Evolutionary conservation across 2,888 invertebrate genomes (phyloP), one percentile per base, ranked within the genome.

Genomic region (Emmelina monodactyla): DNA sequence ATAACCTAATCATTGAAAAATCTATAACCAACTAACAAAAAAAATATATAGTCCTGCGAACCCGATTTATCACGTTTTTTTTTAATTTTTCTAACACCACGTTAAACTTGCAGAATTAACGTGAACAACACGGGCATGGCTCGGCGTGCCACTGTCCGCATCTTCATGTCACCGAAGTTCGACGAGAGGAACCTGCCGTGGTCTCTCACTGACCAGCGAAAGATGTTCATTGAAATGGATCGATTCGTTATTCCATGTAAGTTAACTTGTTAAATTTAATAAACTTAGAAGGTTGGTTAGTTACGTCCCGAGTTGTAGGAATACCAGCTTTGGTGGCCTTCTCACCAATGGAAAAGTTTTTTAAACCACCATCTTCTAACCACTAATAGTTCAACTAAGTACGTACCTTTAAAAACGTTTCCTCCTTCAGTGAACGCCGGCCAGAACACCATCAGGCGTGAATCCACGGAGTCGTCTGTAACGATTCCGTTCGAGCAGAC

Each of bases 201-300:
- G 82, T 47, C 62, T n/a, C 82, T 86, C 46, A 62, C 81, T 3
- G 86, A 88, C 37, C 88, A 89, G 46, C 83, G 86, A 45, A 73
- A 81, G 45, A 75, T 89, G 58, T 87, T 88, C 66, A 82, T 89
- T 33, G 90, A 91, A 56, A 76, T 90, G 83, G 90, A 90, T 63
- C 85, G 86, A 63, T 89, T 89, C 50, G 79, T 83, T n/a, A 73
- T 80, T 0, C 70, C 67, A 37, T 58, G 91, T 90, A 72, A 83
- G 86, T 69, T n/a, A n/a, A n/a, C n/a, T n/a, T n/a, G n/a, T n/a
- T n/a, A n/a, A n/a, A n/a, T n/a, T n/a, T n/a, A n/a, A n/a, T n/a
- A n/a, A n/a, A n/a, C n/a, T n/a, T n/a, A n/a, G n/a, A n/a, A n/a
- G n/a, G n/a, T n/a, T n/a, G n/a, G n/a, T n/a, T n/a, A n/a, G n/a